phyloP scores from a whole-genome alignment of 2,113 vertebrate genomes.

The Neomonachus schauinslandi region DNA sequence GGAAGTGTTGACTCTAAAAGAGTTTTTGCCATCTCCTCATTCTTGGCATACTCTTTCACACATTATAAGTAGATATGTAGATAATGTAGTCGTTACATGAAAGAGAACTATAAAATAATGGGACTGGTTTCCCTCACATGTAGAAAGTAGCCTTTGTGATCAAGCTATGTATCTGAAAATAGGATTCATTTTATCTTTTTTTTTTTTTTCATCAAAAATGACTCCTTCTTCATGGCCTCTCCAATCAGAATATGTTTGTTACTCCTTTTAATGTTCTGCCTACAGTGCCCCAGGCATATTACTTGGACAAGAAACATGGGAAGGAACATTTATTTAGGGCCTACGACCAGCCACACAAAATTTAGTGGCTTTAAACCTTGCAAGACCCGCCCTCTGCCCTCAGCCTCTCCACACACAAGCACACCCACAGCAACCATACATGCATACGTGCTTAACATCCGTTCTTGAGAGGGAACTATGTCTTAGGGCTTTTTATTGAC shows the following conservation, averaged over 20 bases:
- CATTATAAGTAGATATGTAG: not conserved
- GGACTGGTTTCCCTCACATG: not conserved
- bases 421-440: accelerated
- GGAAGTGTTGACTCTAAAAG: not conserved
- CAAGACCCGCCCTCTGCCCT: accelerated
- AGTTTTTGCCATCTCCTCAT: not conserved
- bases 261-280: not conserved
- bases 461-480: too few relatives aligned
- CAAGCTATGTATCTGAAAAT: not conserved
- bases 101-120: not conserved
- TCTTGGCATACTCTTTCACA: not conserved
- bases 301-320: not conserved
- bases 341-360: not conserved
- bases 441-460: not conserved
- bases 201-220: not conserved
- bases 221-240: not conserved
- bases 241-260: not conserved
- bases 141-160: not conserved
- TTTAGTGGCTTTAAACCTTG: not conserved
- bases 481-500: not conserved
- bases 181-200: not conserved
- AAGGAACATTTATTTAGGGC: not conserved
- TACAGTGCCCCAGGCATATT: not conserved
- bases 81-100: not conserved
- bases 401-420: not conserved